phyloP scores from a whole-genome alignment of 1,140 invertebrate species.

The Fopius arisanus region DNA sequence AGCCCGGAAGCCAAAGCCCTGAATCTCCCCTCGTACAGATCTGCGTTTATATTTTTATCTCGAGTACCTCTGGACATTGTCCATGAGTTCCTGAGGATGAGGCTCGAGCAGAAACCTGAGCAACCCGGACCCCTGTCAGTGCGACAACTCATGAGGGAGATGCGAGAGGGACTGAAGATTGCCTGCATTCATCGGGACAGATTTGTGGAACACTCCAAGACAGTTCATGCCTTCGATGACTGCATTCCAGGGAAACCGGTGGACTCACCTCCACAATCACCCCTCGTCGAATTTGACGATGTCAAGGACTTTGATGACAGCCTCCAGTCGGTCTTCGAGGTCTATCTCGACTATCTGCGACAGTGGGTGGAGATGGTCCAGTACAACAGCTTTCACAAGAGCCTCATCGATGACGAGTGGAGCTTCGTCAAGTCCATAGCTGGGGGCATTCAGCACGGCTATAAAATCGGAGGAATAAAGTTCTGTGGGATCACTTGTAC shows the following conservation, averaged over 20 bases:
- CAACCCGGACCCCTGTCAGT: slow-evolving; percentile 87
- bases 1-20: slow-evolving; percentile 77
- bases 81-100: slow-evolving; percentile 85
- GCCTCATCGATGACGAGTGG: slow-evolving; percentile 84
- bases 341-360: slow-evolving; percentile 79
- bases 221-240: slow-evolving; percentile 69
- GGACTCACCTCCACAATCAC: not conserved
- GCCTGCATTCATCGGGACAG: slow-evolving; percentile 80
- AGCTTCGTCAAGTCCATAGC: slow-evolving; percentile 76
- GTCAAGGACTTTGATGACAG: slow-evolving; percentile 80
- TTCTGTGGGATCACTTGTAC: slow-evolving; percentile 67
- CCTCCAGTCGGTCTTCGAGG: slow-evolving; percentile 76
- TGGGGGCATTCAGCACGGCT: slow-evolving; percentile 74
- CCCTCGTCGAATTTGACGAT: slow-evolving; percentile 58
- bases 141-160: slow-evolving; percentile 85
- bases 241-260: slow-evolving; percentile 37
- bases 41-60: slow-evolving; percentile 84
- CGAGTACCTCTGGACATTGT: slow-evolving; percentile 85
- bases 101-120: slow-evolving; percentile 83
- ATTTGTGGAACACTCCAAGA: slow-evolving; percentile 74
- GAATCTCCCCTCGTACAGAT: slow-evolving; percentile 82
- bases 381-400: slow-evolving; percentile 76
- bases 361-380: slow-evolving; percentile 76
- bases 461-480: slow-evolving; percentile 71
- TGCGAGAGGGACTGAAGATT: slow-evolving; percentile 84